phyloP scores from a whole-genome alignment of 1,140 invertebrate genomes.

The Ceratoteleas bidentatus region DNA sequence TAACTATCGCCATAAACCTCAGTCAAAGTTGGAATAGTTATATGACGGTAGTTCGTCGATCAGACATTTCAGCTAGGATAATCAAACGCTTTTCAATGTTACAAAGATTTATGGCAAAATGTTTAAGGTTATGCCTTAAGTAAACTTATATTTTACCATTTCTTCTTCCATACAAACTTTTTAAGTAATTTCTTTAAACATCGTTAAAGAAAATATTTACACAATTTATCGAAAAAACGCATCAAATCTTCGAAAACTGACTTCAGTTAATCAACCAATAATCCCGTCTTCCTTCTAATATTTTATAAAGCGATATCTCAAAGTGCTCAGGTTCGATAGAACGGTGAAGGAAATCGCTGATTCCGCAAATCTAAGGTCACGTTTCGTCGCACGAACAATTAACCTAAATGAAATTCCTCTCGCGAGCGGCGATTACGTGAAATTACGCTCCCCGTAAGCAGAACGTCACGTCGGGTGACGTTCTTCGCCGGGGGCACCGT shows the following conservation, averaged over 20 bases:
- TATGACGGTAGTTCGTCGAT: neutral
- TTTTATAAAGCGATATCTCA: neutral
- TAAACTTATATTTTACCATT: no score
- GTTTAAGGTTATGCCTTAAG: no score
- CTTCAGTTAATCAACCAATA: neutral
- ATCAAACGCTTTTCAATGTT: neutral
- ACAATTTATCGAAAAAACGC: no score
- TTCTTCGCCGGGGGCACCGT: constrained; percentile 3
- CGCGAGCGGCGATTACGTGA: constrained; percentile 29
- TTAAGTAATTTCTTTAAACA: no score
- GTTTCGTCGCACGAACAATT: constrained; percentile 40
- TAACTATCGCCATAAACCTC: constrained; percentile 15
- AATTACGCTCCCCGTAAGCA: constrained; percentile 26
- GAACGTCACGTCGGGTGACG: constrained; percentile 18
- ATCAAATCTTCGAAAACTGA: no score
- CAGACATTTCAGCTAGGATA: neutral
- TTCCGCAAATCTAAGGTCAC: constrained; percentile 33
- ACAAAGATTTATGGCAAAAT: neutral
- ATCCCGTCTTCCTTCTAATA: neutral
- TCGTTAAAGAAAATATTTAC: no score
- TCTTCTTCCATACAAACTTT: no score
- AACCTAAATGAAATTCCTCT: constrained; percentile 41
- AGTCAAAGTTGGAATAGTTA: constrained; percentile 6
- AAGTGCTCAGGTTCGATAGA: neutral
- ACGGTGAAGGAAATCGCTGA: constrained; percentile 15